Conservation (phyloP, 2,888 invertebrate genomes). For the Eupithecia exiguata region DNA sequence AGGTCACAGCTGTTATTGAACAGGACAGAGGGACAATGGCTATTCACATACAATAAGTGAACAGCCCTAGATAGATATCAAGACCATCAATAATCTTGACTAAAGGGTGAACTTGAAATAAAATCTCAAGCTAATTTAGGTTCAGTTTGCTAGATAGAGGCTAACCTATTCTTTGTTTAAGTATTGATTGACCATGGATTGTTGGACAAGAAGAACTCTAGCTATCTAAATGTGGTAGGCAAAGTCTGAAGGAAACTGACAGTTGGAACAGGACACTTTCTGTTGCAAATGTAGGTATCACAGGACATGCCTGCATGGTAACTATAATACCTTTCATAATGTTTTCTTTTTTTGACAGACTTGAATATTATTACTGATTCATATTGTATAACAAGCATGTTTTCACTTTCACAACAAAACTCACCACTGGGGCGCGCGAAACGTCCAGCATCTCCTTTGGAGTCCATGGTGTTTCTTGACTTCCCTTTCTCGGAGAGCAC, state of each 20-base stretch:
- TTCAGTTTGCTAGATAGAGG: not conserved
- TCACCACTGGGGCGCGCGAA: constrained; percentile 30
- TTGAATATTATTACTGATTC: not conserved
- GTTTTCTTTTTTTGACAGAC: no score
- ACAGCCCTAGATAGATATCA: not conserved
- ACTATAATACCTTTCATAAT: no score
- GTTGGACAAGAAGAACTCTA: not conserved
- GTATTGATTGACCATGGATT: not conserved
- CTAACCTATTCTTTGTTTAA: not conserved
- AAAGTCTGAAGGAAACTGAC: not conserved
- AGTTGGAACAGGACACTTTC: not conserved
- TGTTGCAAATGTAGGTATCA: not conserved
- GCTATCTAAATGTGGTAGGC: not conserved
- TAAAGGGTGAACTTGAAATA: not conserved
- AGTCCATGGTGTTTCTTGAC: constrained; percentile 71
- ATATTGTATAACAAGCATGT: not conserved
- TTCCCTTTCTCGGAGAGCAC: constrained; percentile 86
- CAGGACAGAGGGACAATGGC: not conserved
- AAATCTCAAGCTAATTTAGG: not conserved
- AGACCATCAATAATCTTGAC: not conserved
- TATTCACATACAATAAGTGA: not conserved
- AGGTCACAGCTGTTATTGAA: not conserved
- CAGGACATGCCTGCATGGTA: not conserved
- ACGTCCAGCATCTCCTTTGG: constrained; percentile 74
- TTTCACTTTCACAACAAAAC: not conserved